Evolutionary conservation across 2,113 vertebrate species (phyloP).

Genomic region (Salvelinus fontinalis): DNA sequence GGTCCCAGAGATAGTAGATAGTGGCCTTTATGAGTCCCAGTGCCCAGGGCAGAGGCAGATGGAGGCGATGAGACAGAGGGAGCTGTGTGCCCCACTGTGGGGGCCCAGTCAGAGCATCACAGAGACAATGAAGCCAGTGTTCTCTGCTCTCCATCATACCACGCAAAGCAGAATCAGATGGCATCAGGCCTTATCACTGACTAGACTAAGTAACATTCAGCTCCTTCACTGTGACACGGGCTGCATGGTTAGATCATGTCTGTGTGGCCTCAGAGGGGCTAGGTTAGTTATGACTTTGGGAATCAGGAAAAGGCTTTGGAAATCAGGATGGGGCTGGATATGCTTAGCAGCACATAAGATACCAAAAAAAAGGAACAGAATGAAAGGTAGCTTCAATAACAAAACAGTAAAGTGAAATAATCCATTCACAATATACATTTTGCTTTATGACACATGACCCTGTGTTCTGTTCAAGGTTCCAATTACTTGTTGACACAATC

Average conservation of each 20-base stretch:
- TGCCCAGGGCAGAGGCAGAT: not conserved
- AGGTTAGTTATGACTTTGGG: not conserved
- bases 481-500: not conserved
- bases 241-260: too few species aligned
- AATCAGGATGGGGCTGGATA: not conserved
- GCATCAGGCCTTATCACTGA: slow-evolving; percentile 3
- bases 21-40: not conserved
- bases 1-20: not conserved
- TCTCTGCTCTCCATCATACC: not conserved
- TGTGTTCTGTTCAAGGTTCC: not conserved
- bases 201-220: not conserved
- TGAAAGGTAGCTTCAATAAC: too few species aligned
- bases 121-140: slow-evolving; percentile 14
- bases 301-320: not conserved
- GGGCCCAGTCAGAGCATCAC: not conserved
- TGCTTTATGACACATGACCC: not conserved
- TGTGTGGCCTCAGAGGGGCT: not conserved
- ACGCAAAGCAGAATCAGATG: not conserved
- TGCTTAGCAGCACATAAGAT: not conserved
- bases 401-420: too few species aligned
- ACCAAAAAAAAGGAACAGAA: not conserved
- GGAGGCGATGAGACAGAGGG: too few species aligned
- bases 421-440: too few species aligned
- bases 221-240: too few species aligned
- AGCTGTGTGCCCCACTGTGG: too few species aligned